Percentiles rank a stretch among this genome's conserved stretches.
These are phyloP conservation scores for Phyllotreta cruciferae DNA, from an alignment of 2,888 invertebrate species.

Conservation along the genomic window DNA sequence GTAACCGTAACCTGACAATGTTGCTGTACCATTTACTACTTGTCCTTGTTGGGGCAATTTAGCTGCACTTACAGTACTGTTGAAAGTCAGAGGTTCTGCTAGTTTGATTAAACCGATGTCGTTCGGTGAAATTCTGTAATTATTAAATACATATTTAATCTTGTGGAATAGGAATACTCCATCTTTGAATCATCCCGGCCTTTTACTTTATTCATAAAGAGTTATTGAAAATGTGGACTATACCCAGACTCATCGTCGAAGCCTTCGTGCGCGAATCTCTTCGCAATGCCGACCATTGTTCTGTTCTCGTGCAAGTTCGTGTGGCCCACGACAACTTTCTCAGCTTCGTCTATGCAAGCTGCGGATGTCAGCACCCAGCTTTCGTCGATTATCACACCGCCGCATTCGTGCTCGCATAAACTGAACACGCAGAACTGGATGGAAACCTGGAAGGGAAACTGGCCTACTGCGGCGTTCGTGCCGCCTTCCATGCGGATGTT, in stretches of 20 bases:
- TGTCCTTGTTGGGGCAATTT: conserved; percentile 51
- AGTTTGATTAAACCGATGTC: conserved; percentile 64
- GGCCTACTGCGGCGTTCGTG: conserved; percentile 58
- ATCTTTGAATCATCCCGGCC: not conserved
- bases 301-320: conserved; percentile 39
- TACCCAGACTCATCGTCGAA: not conserved
- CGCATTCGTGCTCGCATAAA: conserved; percentile 54
- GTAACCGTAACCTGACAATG: conserved; percentile 58
- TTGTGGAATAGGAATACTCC: too few relatives aligned
- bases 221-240: too few relatives aligned
- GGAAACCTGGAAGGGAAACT: conserved; percentile 63
- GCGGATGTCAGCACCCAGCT: conserved; percentile 57
- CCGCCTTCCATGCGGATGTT: conserved; percentile 38
- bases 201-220: too few relatives aligned
- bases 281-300: not conserved
- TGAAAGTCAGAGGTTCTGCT: conserved; percentile 49
- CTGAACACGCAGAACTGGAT: conserved; percentile 43
- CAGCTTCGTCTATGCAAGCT: conserved; percentile 56
- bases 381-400: conserved; percentile 56
- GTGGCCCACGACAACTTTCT: conserved; percentile 49
- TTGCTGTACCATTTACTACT: conserved; percentile 49
- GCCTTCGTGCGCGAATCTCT: not conserved
- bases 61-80: conserved; percentile 53
- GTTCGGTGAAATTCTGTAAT: conserved; percentile 50
- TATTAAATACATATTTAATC: too few relatives aligned